phyloP scores from a whole-genome alignment of 35 echinoderm and acorn worm species.

The Ptychodera flava region DNA sequence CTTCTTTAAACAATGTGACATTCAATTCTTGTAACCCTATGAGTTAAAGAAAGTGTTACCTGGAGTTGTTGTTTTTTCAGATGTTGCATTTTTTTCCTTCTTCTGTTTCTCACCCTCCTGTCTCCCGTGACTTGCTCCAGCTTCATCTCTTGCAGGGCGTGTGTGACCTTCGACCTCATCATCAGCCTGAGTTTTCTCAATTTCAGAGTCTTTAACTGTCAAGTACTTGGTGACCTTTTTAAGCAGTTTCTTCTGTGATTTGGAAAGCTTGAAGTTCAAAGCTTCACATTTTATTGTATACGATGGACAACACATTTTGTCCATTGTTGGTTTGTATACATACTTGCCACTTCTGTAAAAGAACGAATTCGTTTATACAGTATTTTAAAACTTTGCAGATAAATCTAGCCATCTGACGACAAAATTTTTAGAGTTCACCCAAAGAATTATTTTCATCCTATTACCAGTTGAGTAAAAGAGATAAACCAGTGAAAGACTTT shows the following conservation, averaged over 20 bases:
- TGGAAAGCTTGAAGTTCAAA: slow-evolving; percentile 53
- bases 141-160: background rate
- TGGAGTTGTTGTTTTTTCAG: background rate
- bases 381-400: no score
- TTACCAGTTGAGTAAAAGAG: no score
- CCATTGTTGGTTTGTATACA: slow-evolving; percentile 94
- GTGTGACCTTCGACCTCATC: background rate
- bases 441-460: no score
- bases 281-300: slow-evolving; percentile 74
- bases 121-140: background rate
- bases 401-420: no score
- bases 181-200: slow-evolving; percentile 6
- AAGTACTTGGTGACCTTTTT: slow-evolving; percentile 53
- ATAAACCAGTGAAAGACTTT: no score
- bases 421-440: no score
- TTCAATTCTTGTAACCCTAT: no score
- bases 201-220: background rate
- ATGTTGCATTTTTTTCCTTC: background rate
- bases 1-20: no score
- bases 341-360: slow-evolving; percentile 86
- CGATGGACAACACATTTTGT: slow-evolving; percentile 83
- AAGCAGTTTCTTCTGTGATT: slow-evolving; percentile 83
- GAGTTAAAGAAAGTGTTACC: no score
- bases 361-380: background rate
- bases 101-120: background rate